Evolutionary conservation across 2,888 invertebrate species (phyloP).

Genomic region (Lithodes maja): DNA sequence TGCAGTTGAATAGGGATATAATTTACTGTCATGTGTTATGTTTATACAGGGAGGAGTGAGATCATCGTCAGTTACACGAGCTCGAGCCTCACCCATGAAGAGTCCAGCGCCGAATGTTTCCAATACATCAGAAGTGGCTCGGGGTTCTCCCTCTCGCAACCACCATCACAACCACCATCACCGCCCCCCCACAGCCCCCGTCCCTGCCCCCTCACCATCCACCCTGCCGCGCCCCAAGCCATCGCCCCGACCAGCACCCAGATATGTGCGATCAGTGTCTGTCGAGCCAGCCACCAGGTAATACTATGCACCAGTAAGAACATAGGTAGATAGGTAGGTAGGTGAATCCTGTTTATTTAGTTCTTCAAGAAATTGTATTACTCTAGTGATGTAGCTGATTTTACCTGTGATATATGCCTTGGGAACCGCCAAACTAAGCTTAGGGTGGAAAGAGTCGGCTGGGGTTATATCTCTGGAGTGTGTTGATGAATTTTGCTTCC

Average conservation of each 20-base stretch:
- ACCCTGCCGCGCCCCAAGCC: slow-evolving; percentile 60
- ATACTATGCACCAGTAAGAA: neutral
- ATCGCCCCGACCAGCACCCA: slow-evolving; percentile 60
- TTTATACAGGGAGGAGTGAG: slow-evolving; percentile 9
- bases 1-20: too few species aligned
- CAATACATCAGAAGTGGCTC: neutral
- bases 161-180: slow-evolving; percentile 6
- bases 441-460: too few species aligned
- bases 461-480: too few species aligned
- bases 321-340: too few species aligned
- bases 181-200: neutral
- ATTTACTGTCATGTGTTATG: neutral
- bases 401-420: too few species aligned
- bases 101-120: slow-evolving; percentile 43
- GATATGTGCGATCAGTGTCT: slow-evolving; percentile 60
- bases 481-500: too few species aligned
- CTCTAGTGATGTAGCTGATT: too few species aligned
- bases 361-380: too few species aligned
- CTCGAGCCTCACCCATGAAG: slow-evolving; percentile 63
- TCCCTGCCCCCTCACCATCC: slow-evolving; percentile 4
- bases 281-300: slow-evolving; percentile 50
- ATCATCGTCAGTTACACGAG: slow-evolving; percentile 52
- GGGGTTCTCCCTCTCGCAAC: slow-evolving; percentile 56
- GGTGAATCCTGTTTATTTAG: too few species aligned
- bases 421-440: too few species aligned